Evolutionary conservation across 2,113 vertebrate genomes (phyloP).

Genomic region (Cariama cristata): DNA sequence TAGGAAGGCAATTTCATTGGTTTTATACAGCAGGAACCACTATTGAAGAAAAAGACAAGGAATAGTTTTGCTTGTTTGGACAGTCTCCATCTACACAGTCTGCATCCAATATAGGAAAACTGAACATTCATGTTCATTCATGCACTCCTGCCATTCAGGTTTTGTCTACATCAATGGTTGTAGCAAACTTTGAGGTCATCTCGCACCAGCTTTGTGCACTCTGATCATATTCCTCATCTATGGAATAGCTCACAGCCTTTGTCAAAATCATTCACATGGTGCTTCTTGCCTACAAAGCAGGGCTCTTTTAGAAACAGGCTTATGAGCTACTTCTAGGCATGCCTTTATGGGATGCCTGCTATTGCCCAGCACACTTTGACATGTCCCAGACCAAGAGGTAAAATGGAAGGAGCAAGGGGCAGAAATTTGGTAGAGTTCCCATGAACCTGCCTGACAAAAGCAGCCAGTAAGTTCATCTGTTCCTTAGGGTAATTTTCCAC

Average conservation of each 20-base stretch:
- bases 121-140: background rate
- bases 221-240: background rate
- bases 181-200: background rate
- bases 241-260: background rate
- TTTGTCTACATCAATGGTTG: background rate
- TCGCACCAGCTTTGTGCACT: background rate
- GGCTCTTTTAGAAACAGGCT: background rate
- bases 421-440: background rate
- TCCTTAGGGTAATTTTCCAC: background rate
- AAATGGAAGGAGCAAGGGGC: background rate
- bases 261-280: background rate
- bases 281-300: background rate
- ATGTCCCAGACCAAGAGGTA: background rate
- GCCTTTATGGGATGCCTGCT: background rate
- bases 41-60: background rate
- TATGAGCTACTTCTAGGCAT: background rate
- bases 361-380: background rate
- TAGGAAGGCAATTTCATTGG: background rate
- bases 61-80: background rate
- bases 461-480: background rate
- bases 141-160: background rate
- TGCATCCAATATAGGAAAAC: fast-evolving
- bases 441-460: background rate
- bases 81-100: background rate
- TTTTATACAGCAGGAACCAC: background rate